Base-by-base conservation (phyloP, 2,113 vertebrate genomes). In the Brachionichthys hirsutus region DNA sequence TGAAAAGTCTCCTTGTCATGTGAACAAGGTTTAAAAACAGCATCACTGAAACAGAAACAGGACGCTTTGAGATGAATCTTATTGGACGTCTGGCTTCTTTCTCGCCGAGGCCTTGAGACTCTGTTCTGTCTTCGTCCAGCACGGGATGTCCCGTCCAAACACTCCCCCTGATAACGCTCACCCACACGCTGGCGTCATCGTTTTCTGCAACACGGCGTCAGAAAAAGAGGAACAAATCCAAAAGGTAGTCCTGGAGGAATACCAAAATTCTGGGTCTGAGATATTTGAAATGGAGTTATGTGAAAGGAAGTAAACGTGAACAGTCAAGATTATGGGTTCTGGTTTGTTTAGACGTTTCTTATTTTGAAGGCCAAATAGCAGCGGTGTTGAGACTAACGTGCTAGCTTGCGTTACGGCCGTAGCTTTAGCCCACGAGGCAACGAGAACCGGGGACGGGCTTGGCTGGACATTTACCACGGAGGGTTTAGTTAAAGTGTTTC, bases 61-160 rank as follows among this genome's bases (percentile, higher is more conserved):
- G n/a, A n/a, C n/a, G n/a, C 35, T 35, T 62, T 54, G 45, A 71
- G 53, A 64, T 49, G 59, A 74, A n/a, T n/a, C n/a, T 78, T 34
- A 75, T 59, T 57, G 64, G 50, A 15, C 2, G 7, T 73, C 87
- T 86, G 85, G 81, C 52, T 84, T 84, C 24, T 73, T 17, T 86
- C 80, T 61, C 38, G 61, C 36, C 30, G 38, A 34, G 65, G 46
- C 6, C 20, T 40, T 53, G 51, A 62, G 56, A 73, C 76, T 42
- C 53, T 0, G 2, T 63, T 19, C 18, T 61, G 81, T 62, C 38
- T 62, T 62, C 68, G 48, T 69, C 44, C 62, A 18, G 58, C 6
- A 62, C 84, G 86, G 84, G 87, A 89, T 86, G 82, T 75, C 47
- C 36, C 75, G 76, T 88, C 70, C 70, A 88, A 89, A 89, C 83